Conservation (phyloP, 2,797 vertebrate genomes). For the Aldrovandia affinis region DNA sequence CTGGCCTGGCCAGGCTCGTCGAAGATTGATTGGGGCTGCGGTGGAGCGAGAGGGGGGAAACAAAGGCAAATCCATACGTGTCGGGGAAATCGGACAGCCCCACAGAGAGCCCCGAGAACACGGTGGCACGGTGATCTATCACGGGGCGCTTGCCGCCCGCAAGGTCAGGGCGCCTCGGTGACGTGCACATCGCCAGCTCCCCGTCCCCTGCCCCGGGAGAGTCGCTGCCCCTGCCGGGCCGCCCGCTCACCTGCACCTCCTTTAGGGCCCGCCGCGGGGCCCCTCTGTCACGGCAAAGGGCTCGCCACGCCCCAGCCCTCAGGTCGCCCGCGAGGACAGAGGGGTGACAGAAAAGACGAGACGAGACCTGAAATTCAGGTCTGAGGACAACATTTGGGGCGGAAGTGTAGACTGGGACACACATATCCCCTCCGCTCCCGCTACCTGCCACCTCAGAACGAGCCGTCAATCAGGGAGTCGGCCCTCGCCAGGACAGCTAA, state of each 20-base stretch:
- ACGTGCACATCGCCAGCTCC: neutral
- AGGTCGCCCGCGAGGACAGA: neutral
- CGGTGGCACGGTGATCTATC: constrained; percentile 4
- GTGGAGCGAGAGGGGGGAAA: neutral
- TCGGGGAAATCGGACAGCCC: neutral
- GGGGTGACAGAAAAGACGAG: neutral
- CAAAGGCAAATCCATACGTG: constrained; percentile 13
- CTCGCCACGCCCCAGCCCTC: neutral
- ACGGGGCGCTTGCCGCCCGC: neutral
- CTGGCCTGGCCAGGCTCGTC: neutral
- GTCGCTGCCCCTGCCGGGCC: neutral
- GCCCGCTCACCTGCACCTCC: neutral
- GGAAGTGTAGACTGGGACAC: neutral
- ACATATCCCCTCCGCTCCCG: neutral
- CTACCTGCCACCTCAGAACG: neutral
- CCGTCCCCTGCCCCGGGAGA: neutral
- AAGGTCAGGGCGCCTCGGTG: constrained; percentile 4
- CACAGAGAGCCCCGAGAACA: neutral
- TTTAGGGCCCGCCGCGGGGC: neutral
- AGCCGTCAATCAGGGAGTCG: neutral
- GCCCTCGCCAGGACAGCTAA: neutral
- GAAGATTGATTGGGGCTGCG: constrained; percentile 20
- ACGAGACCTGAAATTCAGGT: neutral
- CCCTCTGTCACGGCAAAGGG: neutral
- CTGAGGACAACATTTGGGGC: neutral